Evolutionary conservation across 2,113 vertebrate genomes (phyloP), one percentile per base, ranked within the genome.

Genomic region (Psittacara wagleri): DNA sequence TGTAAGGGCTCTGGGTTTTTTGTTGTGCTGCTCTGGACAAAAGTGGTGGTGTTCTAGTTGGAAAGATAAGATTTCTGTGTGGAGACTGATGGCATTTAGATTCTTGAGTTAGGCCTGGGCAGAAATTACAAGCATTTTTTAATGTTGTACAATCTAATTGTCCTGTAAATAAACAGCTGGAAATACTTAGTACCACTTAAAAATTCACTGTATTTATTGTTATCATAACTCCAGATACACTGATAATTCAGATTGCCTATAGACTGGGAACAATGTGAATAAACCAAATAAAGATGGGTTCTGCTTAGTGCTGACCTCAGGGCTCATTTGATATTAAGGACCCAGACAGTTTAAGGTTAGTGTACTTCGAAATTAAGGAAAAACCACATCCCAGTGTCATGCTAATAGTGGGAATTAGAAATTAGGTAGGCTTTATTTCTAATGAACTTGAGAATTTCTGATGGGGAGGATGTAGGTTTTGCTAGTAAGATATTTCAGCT

Each of bases 341-440:
- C 18, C 8, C 54, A n/a, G 27, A 5, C 28, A 22, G 33, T 39
- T 14, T 48, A 13, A 51, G 43, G 25, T 52, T 77, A 22, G 37
- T 10, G 17, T 8, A 0, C 3, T 11, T 28, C 54, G 24, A 41
- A 11, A 10, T 5, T 8, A 13, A n/a, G 54, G 44, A 63, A 67
- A 67, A 48, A 31, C 16, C 24, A 10, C 0, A 0, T 19, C 43
- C 9, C 4, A 1, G 10, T 28, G 28, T 7, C 39, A 7, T 5
- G 22, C 31, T 44, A 3, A 9, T 2, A 28, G 8, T 25, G 33
- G 51, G 10, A 52, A 72, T 80, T 1, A 41, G 10, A 43, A 52
- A 48, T 54, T 10, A 25, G 27, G 13, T 4, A 33, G 46, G 3
- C 3, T 29, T 51, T 23, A 7, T 62, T 79, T 91, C 54, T 37